Percentiles rank a stretch among this genome's conserved stretches.
Evolutionary conservation across 2,888 invertebrate species (phyloP).

Genomic region (Galerucella calmariensis): DNA sequence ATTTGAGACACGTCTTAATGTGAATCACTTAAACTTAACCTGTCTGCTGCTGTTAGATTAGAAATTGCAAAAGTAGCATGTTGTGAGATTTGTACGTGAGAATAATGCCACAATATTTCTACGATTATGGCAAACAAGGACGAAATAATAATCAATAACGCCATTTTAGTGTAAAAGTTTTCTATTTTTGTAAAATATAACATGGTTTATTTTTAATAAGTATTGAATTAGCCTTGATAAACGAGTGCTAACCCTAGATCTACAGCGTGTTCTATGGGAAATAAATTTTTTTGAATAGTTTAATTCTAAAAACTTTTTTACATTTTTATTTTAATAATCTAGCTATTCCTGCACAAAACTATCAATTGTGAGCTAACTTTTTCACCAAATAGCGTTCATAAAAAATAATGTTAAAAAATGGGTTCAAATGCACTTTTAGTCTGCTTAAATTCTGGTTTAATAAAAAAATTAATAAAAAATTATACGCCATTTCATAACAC

Average conservation of each 20-base stretch:
- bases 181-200: background rate
- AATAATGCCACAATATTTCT: conserved; percentile 26
- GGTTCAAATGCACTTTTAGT: no score
- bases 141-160: conserved; percentile 17
- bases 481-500: no score
- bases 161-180: conserved; percentile 2
- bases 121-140: conserved; percentile 29
- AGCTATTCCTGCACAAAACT: no score
- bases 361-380: no score
- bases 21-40: conserved; percentile 29
- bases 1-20: conserved; percentile 29
- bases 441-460: no score
- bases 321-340: no score
- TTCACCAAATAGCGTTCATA: no score
- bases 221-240: background rate
- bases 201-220: background rate
- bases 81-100: conserved; percentile 30
- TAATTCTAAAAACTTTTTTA: no score
- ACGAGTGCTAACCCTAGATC: background rate
- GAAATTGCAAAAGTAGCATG: conserved; percentile 31
- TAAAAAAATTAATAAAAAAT: no score
- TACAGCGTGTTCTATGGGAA: background rate
- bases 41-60: conserved; percentile 28
- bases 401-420: no score
- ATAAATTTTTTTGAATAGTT: background rate